Base-by-base conservation (phyloP, 2,888 invertebrate genomes). In the Caenorhabditis uteleia region DNA sequence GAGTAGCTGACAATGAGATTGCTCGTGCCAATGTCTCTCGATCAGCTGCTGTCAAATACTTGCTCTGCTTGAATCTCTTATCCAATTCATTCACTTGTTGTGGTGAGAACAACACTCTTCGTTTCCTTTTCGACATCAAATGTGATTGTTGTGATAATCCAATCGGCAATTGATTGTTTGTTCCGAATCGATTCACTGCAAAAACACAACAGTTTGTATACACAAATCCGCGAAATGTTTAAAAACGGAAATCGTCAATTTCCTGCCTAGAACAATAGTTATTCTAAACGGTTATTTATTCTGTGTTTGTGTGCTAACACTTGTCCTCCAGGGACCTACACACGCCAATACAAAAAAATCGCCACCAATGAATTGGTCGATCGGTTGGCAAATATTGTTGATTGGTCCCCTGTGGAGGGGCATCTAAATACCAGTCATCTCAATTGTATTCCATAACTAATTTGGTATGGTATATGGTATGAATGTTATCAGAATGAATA, bases 11-110 rank as follows among this genome's bases (percentile, higher is more conserved):
- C 6, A 94, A 85, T 82, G 90, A 91, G 26, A 94, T 85, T 8
- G 87, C 88, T 74, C 89, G 89, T 0, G 93, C 92, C 72, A 93
- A 87, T 69, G 91, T 89, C 83, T 94, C 93, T 8, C 93, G 87
- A 82, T 94, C 93, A 0, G 91, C 91, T 0, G 93, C 92, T 2
- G 91, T 92, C 8, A 94, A 87, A 85, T 94, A 94, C 67, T 91
- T 89, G 80, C 92, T 93, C 56, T 90, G 89, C 70, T 90, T 89
- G 85, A 94, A 94, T 10, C 92, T 88, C 16, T 91, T 89, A 83
- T 94, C 93, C 71, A 94, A 83, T 54, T 71, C 67, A 34, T 45
- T 47, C 7, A 78, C 70, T 83, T 88, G 88, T 0, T 86, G 86
- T 85, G 88, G 85, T 0, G 92, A 91, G 86, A 95, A 95, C 0